Conservation (phyloP, 2,797 vertebrate species). For the Artibeus jamaicensis region DNA sequence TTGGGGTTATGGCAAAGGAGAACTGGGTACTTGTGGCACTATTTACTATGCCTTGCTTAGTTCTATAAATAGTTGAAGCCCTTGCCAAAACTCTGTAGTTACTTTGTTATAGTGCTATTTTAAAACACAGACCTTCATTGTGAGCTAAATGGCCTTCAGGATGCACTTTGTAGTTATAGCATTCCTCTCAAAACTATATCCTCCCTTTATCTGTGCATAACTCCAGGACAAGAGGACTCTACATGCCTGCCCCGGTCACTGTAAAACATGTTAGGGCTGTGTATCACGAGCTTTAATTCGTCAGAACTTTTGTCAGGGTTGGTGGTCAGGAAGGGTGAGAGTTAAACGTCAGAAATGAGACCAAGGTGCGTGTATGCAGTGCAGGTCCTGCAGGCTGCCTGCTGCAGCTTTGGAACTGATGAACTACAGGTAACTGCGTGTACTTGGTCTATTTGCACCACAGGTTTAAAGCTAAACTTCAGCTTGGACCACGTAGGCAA, state of each 20-base stretch:
- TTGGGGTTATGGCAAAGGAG: conserved; percentile 81
- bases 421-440: not conserved
- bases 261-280: conserved; percentile 49
- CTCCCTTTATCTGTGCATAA: conserved; percentile 77
- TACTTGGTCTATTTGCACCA: not conserved
- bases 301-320: not conserved
- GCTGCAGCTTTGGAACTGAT: not conserved
- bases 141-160: conserved; percentile 83
- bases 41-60: conserved; percentile 72
- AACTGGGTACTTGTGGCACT: conserved; percentile 74
- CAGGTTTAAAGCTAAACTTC: not conserved
- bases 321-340: conserved; percentile 3
- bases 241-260: not conserved
- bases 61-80: conserved; percentile 81
- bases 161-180: conserved; percentile 82
- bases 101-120: conserved; percentile 87
- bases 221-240: conserved; percentile 51
- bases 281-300: conserved; percentile 9
- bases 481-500: not conserved
- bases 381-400: not conserved
- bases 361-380: not conserved
- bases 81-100: conserved; percentile 83
- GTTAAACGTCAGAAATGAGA: not conserved
- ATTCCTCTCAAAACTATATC: conserved; percentile 80
- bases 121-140: conserved; percentile 85